Evolutionary conservation across 2,797 vertebrate species (phyloP).

Genomic region (Enteromius trimaculatus): DNA sequence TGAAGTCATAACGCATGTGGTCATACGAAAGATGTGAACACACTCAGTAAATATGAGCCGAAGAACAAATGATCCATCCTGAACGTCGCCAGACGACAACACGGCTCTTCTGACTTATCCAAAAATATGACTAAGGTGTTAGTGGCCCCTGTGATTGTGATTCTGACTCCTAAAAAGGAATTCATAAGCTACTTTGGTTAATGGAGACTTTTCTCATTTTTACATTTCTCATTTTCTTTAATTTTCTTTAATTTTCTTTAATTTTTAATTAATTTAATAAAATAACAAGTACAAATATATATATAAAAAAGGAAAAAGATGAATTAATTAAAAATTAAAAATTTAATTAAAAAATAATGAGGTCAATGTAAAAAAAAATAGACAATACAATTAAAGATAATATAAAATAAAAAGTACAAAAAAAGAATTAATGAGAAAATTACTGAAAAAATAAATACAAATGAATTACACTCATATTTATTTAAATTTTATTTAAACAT

Average conservation of each 20-base stretch:
- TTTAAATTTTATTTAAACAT: too few species aligned
- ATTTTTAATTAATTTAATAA: too few species aligned
- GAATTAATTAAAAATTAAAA: neutral
- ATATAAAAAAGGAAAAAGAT: neutral
- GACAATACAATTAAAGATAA: neutral
- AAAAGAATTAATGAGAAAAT: too few species aligned
- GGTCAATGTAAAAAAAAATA: too few species aligned
- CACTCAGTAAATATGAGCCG: neutral
- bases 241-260: neutral
- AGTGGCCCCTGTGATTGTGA: neutral
- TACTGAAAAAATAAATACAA: too few species aligned
- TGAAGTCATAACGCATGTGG: neutral
- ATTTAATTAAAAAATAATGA: too few species aligned
- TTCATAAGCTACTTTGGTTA: neutral
- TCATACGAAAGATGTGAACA: neutral
- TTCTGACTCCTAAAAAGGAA: neutral
- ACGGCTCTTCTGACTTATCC: neutral
- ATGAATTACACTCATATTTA: too few species aligned
- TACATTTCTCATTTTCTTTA: neutral
- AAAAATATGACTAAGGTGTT: neutral
- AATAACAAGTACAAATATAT: neutral
- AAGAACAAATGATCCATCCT: conserved; percentile 26
- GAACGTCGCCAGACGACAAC: neutral
- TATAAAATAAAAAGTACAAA: too few species aligned
- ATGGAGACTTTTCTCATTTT: too few species aligned